A percentile compares a stretch with the other conserved stretches of the same genome.
These are phyloP conservation scores for Camponotus vicinus DNA, from an alignment of 1,140 invertebrate species.

Conservation along the genomic window DNA sequence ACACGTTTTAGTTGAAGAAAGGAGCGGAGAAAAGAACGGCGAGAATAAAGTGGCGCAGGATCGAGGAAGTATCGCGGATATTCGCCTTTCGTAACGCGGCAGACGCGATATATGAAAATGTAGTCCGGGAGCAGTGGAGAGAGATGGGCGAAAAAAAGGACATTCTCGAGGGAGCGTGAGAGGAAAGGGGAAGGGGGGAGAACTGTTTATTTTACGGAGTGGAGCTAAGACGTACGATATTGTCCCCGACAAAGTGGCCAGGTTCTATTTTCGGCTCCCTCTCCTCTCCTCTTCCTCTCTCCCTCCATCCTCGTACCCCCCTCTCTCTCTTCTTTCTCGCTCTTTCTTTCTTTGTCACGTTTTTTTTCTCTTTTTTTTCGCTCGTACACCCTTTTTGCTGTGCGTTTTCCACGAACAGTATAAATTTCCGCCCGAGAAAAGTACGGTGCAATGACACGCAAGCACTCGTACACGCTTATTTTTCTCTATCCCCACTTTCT, in stretches of 20 bases:
- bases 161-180: background rate
- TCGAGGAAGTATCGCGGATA: constrained; percentile 26
- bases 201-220: constrained; percentile 72
- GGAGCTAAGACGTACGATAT: constrained; percentile 68
- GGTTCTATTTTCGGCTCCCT: constrained; percentile 31
- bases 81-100: constrained; percentile 47
- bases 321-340: too few relatives aligned
- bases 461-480: constrained; percentile 61
- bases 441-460: constrained; percentile 73
- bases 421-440: constrained; percentile 69
- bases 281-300: background rate
- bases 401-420: constrained; percentile 62
- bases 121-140: background rate
- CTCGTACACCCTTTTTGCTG: background rate
- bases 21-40: background rate
- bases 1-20: background rate
- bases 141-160: constrained; percentile 10
- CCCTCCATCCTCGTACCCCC: background rate
- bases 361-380: background rate
- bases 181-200: background rate
- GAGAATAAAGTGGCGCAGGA: constrained; percentile 26
- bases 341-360: too few relatives aligned
- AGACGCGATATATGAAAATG: constrained; percentile 62
- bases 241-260: constrained; percentile 66
- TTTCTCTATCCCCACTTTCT: constrained; percentile 8